phyloP scores from a whole-genome alignment of 2,888 invertebrate genomes.

The Cosmorhoe ocellata region DNA sequence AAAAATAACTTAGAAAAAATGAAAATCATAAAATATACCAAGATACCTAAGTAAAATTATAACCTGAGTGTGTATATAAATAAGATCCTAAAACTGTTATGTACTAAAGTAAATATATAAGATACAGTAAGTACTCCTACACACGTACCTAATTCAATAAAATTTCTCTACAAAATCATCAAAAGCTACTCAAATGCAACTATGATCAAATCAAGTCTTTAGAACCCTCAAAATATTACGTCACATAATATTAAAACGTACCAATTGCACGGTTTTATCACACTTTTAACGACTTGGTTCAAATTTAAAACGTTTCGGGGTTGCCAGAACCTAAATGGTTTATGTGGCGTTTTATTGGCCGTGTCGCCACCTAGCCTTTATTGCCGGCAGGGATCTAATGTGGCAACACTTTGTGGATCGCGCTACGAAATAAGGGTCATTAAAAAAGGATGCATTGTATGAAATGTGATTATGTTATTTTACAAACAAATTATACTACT shows the following conservation, averaged over 20 bases:
- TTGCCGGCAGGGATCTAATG: slow-evolving; percentile 40
- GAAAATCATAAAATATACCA: too few relatives aligned
- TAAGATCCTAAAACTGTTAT: too few relatives aligned
- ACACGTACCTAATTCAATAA: too few relatives aligned
- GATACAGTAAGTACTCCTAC: too few relatives aligned
- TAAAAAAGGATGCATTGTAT: slow-evolving; percentile 29
- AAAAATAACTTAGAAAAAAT: too few relatives aligned
- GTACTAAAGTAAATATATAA: too few relatives aligned
- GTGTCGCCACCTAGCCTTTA: slow-evolving; percentile 51
- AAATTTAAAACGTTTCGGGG: slow-evolving; percentile 56
- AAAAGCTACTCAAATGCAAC: slow-evolving; percentile 8
- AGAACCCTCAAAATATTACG: slow-evolving; percentile 45
- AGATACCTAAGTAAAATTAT: too few relatives aligned
- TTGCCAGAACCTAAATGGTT: slow-evolving; percentile 48
- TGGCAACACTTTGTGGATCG: slow-evolving; percentile 33
- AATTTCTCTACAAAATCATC: background rate
- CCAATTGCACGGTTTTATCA: slow-evolving; percentile 42
- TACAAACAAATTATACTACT: slow-evolving; percentile 6
- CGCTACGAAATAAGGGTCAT: slow-evolving; percentile 32
- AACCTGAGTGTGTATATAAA: too few relatives aligned
- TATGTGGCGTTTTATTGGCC: slow-evolving; percentile 54
- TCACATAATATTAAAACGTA: slow-evolving; percentile 50
- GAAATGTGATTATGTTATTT: slow-evolving; percentile 6
- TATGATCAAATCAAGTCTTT: slow-evolving; percentile 21
- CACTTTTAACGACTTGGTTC: slow-evolving; percentile 52